Conservation (phyloP, 2,888 invertebrate species). For the Linnaemya vulpina region DNA sequence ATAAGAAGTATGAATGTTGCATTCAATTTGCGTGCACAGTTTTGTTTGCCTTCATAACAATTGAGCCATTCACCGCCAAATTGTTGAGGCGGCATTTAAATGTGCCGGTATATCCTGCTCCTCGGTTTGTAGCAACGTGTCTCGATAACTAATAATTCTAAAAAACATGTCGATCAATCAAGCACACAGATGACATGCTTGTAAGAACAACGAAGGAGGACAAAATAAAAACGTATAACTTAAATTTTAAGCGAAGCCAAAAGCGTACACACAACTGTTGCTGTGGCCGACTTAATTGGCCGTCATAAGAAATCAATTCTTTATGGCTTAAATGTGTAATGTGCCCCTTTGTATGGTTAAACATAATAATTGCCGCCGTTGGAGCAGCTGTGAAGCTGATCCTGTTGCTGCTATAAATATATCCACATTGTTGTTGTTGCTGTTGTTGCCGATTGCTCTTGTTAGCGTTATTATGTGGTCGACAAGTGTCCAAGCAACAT, state of each 20-base stretch:
- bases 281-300: conserved; percentile 61
- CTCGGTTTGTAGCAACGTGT: not conserved
- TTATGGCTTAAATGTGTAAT: conserved; percentile 74
- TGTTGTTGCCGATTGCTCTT: conserved; percentile 48
- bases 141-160: not conserved
- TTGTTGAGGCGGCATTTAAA: too few species aligned
- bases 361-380: conserved; percentile 77
- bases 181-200: conserved; percentile 39
- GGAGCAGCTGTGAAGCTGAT: conserved; percentile 56
- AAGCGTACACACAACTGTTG: conserved; percentile 40
- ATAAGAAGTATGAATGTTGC: not conserved
- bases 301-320: conserved; percentile 70
- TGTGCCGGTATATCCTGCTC: not conserved
- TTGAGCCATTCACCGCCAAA: conserved; percentile 38
- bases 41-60: not conserved
- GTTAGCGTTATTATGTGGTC: conserved; percentile 45
- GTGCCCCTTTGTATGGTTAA: conserved; percentile 79
- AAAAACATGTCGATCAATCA: conserved; percentile 58
- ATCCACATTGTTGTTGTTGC: conserved; percentile 40
- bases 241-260: conserved; percentile 27
- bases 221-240: conserved; percentile 18
- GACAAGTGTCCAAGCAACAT: conserved; percentile 67
- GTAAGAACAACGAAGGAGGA: not conserved
- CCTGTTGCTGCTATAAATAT: conserved; percentile 27
- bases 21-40: not conserved